These are phyloP conservation scores for Ptilorrhoa leucosticta DNA, from an alignment of 2,113 vertebrate species.

Conservation along the genomic window DNA sequence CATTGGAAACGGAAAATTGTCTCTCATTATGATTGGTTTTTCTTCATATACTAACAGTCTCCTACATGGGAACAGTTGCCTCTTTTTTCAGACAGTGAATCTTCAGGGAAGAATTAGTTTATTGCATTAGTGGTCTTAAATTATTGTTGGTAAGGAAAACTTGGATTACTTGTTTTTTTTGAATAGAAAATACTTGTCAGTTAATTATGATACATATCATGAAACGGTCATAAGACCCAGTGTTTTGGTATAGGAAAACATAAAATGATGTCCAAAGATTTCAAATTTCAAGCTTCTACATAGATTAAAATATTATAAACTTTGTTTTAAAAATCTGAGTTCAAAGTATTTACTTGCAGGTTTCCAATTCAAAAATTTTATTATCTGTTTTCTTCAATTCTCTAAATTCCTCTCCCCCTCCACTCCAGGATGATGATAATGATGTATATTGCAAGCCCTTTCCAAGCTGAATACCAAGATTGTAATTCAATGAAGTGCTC, in stretches of 20 bases:
- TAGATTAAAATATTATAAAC: neutral
- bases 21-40: neutral
- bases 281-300: neutral
- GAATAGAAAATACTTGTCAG: neutral
- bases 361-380: neutral
- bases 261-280: neutral
- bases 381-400: neutral
- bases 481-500: slow-evolving; percentile 22
- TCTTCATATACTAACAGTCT: neutral
- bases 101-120: neutral
- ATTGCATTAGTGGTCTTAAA: neutral
- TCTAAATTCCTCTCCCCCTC: neutral
- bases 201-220: neutral
- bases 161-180: neutral
- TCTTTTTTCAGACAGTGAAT: neutral
- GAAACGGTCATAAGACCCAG: neutral
- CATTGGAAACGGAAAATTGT: neutral
- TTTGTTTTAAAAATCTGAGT: neutral
- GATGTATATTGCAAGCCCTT: neutral
- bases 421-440: neutral
- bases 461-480: neutral
- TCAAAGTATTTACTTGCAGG: accelerated
- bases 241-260: neutral
- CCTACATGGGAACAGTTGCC: neutral
- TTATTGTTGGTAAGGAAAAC: neutral